Conservation (phyloP, 2,888 invertebrate species). For the Meiosimyza decipiens region DNA sequence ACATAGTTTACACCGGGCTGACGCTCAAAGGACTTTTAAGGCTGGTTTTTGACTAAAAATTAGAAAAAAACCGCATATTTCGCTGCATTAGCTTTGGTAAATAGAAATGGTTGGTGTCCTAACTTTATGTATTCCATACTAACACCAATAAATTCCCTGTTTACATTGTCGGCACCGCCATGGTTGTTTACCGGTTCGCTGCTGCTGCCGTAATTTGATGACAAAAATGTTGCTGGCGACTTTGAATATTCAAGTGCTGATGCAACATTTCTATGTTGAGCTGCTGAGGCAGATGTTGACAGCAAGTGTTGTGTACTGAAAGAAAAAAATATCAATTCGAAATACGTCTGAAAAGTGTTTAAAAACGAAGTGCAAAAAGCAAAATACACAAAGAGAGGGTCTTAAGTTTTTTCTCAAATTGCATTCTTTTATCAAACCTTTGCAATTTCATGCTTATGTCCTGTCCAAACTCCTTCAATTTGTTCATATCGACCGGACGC, state of each 20-base stretch:
- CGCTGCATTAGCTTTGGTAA: too few species aligned
- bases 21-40: too few species aligned
- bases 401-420: too few species aligned
- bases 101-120: not conserved
- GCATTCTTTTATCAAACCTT: not conserved
- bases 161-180: not conserved
- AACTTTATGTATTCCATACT: slow-evolving; percentile 1
- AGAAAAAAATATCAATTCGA: too few species aligned
- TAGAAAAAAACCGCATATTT: too few species aligned
- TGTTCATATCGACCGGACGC: slow-evolving; percentile 45
- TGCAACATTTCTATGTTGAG: slow-evolving; percentile 12
- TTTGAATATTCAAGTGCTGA: slow-evolving; percentile 3
- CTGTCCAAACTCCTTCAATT: slow-evolving; percentile 42
- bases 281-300: not conserved
- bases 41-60: too few species aligned
- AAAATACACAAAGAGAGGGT: too few species aligned
- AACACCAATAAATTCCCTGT: slow-evolving; percentile 7
- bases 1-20: too few species aligned
- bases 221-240: not conserved
- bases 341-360: too few species aligned
- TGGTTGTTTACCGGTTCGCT: not conserved
- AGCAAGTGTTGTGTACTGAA: slow-evolving; percentile 4
- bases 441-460: slow-evolving; percentile 30
- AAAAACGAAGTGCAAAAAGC: too few species aligned
- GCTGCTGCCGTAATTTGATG: not conserved